Base-by-base conservation (phyloP, 2,888 invertebrate genomes). In the Ceraclea dissimilis region DNA sequence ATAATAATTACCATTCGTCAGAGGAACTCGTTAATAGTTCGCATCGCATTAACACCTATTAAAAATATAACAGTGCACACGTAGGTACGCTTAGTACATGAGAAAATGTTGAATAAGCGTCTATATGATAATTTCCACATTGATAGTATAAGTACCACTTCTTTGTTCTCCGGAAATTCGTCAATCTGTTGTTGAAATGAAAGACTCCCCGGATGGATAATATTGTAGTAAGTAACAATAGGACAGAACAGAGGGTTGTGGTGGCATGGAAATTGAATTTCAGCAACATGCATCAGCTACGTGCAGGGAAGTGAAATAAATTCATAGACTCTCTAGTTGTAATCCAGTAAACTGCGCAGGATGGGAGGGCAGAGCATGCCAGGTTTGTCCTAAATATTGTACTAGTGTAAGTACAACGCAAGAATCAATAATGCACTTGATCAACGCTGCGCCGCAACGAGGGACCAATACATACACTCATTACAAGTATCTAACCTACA, bases 401-500 rank as follows among this genome's bases (percentile, higher is more conserved):
- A 16, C n/a, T n/a, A n/a, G n/a, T n/a, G n/a, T n/a, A 39, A 39
- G 39, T 39, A 39, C 39, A 39, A 39, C 39, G 13, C 39, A 39
- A 39, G 39, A 39, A 39, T 39, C 39, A 39, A 39, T 39, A 39
- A 39, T 39, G 39, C 39, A 39, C 39, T 39, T 39, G 39, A 39
- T 39, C 39, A 39, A 39, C n/a, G 13, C 13, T 39, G n/a, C 39
- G 16, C 39, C 39, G 16, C 39, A 39, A 39, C 26, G 10, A 16
- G 39, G 39, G 39, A 13, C 39, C 16, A 16, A 16, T 13, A 13
- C 39, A 39, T 13, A 39, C 39, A 39, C 13, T 8, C 31, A n/a
- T n/a, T n/a, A n/a, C n/a, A n/a, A n/a, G n/a, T n/a, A n/a, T n/a
- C n/a, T n/a, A n/a, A n/a, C n/a, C n/a, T n/a, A n/a, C n/a, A n/a